Evolutionary conservation across 1,140 invertebrate species (phyloP).

Genomic region (Brachionus asplanchnoidis): DNA sequence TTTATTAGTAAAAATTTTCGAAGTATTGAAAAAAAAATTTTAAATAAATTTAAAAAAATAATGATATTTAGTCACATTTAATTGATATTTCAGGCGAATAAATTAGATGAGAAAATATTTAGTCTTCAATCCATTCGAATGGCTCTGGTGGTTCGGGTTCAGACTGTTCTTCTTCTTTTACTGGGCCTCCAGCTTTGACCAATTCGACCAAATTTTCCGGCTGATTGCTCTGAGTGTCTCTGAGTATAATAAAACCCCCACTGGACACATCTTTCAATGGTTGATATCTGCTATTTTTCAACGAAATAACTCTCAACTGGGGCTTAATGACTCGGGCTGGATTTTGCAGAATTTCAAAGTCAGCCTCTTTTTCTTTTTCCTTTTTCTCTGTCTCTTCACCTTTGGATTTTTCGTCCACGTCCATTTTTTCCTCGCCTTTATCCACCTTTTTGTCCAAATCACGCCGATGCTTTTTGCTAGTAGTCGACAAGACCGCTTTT

Average conservation of each 20-base stretch:
- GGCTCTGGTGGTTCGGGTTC: constrained; percentile 93
- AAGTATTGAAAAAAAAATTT: not conserved
- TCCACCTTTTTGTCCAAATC: constrained; percentile 50
- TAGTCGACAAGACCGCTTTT: constrained; percentile 92
- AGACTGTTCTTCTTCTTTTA: constrained; percentile 79
- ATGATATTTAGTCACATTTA: not conserved
- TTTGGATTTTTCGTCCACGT: constrained; percentile 60
- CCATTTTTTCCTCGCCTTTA: constrained; percentile 58
- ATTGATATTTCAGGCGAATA: not conserved
- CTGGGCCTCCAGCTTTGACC: constrained; percentile 73
- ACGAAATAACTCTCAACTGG: constrained; percentile 75
- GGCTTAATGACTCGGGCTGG: constrained; percentile 86
- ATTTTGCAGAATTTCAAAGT: constrained; percentile 85
- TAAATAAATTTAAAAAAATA: constrained; percentile 2
- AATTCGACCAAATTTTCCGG: constrained; percentile 24
- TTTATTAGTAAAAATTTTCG: not conserved
- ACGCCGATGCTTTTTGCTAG: constrained; percentile 65
- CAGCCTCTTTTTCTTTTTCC: constrained; percentile 65
- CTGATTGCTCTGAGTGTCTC: constrained; percentile 16
- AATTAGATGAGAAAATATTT: constrained; percentile 28
- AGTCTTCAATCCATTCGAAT: constrained; percentile 80
- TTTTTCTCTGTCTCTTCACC: constrained; percentile 50
- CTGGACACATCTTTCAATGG: constrained; percentile 80
- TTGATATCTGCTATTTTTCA: constrained; percentile 74
- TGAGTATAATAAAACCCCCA: constrained; percentile 80